These are phyloP conservation scores for Anabas testudineus DNA, from an alignment of 2,797 vertebrate genomes.

Conservation along the genomic window DNA sequence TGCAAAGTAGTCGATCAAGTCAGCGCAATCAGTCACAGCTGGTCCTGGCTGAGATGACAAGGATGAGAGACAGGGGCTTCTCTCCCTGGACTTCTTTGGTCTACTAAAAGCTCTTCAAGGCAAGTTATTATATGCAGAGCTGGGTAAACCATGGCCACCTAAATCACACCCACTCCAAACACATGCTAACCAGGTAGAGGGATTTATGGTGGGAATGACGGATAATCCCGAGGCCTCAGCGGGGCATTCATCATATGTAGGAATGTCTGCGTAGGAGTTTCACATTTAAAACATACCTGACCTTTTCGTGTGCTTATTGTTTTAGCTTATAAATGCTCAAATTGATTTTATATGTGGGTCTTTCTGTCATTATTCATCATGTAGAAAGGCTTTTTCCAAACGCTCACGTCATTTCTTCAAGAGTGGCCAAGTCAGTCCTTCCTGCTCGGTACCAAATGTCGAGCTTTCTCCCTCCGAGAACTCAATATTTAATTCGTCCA, in stretches of 20 bases:
- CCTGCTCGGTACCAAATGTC: constrained; percentile 22
- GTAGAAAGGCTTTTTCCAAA: constrained; percentile 16
- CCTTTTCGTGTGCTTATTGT: constrained; percentile 23
- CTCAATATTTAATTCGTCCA: constrained; percentile 65
- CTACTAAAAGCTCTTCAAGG: constrained; percentile 62
- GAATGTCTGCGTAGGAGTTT: constrained; percentile 12
- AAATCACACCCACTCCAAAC: constrained; percentile 64
- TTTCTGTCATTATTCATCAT: constrained; percentile 27
- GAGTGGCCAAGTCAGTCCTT: constrained; percentile 14
- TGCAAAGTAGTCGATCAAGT: constrained; percentile 84
- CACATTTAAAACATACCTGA: constrained; percentile 32
- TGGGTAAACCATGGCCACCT: constrained; percentile 59
- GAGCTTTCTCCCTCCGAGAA: constrained; percentile 29
- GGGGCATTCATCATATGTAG: constrained; percentile 53
- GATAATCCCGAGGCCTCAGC: constrained; percentile 42
- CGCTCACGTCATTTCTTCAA: constrained; percentile 28
- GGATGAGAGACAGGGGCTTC: constrained; percentile 60
- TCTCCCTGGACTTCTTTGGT: constrained; percentile 53
- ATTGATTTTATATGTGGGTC: constrained; percentile 18
- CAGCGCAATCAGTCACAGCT: constrained; percentile 75
- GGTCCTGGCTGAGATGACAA: constrained; percentile 59
- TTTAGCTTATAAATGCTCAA: constrained; percentile 27
- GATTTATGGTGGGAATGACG: constrained; percentile 64
- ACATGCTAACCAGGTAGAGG: constrained; percentile 26
- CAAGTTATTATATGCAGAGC: constrained; percentile 71